Conservation (phyloP, 2,888 invertebrate genomes). For the Drosophila siamana region DNA sequence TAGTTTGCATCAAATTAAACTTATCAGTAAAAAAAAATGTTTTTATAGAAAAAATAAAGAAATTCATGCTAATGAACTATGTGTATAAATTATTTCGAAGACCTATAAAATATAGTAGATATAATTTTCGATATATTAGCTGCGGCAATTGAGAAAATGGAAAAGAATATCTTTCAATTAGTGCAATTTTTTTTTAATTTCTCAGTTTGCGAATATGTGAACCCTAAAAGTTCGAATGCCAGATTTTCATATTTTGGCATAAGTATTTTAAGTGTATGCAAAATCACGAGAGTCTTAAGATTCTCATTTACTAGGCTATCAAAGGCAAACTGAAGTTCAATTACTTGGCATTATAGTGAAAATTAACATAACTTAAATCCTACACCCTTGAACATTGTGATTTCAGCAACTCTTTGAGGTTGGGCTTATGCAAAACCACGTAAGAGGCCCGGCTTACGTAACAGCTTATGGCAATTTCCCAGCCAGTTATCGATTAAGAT, state of each 20-base stretch:
- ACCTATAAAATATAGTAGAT: too few relatives aligned
- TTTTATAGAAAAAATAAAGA: neutral
- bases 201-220: too few relatives aligned
- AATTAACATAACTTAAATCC: constrained; percentile 1
- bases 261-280: neutral
- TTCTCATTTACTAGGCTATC: neutral
- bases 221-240: too few relatives aligned
- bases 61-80: neutral
- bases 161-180: too few relatives aligned
- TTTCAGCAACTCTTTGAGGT: constrained; percentile 23
- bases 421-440: constrained; percentile 42
- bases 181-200: too few relatives aligned
- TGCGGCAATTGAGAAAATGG: too few relatives aligned
- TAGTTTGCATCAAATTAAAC: constrained; percentile 30
- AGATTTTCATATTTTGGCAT: neutral
- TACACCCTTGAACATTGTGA: constrained; percentile 5
- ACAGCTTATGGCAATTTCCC: constrained; percentile 54
- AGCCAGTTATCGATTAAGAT: constrained; percentile 33
- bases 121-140: too few relatives aligned
- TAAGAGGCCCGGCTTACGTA: constrained; percentile 13
- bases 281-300: neutral
- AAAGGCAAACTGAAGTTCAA: neutral
- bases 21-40: neutral
- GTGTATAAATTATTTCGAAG: too few relatives aligned
- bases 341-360: constrained; percentile 7